Evolutionary conservation across 1,140 invertebrate species (phyloP).

Genomic region (Drosophila trapezifrons): DNA sequence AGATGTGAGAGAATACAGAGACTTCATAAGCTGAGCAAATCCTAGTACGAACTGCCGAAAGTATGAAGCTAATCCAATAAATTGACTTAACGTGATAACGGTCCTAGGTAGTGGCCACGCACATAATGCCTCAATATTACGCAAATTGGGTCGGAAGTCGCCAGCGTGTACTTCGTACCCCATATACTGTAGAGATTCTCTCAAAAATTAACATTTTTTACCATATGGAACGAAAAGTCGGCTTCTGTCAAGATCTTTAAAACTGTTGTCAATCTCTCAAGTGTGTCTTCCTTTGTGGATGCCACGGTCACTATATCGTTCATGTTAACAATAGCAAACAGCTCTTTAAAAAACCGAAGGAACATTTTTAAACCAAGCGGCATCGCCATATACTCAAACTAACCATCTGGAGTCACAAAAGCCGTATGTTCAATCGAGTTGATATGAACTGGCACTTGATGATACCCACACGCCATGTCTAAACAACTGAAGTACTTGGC

Average conservation of each 20-base stretch:
- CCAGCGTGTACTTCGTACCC: too few species aligned
- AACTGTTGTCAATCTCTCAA: background rate
- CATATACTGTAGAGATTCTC: too few species aligned
- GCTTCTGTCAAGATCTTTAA: background rate
- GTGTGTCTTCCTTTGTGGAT: background rate
- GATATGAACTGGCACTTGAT: too few species aligned
- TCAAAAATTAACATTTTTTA: background rate
- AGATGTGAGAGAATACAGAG: too few species aligned
- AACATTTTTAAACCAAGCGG: background rate
- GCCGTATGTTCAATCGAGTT: too few species aligned
- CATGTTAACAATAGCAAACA: slow-evolving; percentile 11
- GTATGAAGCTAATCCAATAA: too few species aligned
- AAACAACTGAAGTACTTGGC: slow-evolving; percentile 16
- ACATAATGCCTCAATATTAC: too few species aligned
- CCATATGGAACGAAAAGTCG: background rate
- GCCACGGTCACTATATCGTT: slow-evolving; percentile 16
- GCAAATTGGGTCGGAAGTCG: too few species aligned
- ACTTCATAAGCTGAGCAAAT: too few species aligned
- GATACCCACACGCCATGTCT: background rate
- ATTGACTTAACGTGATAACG: too few species aligned
- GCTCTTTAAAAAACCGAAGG: slow-evolving; percentile 9
- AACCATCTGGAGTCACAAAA: background rate
- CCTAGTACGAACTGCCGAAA: too few species aligned
- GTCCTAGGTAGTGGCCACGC: too few species aligned
- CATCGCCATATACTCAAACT: slow-evolving; percentile 13